Percentiles rank a stretch among this genome's conserved stretches.
Conservation (phyloP, 2,113 vertebrate species). For the Psettodes erumei region DNA sequence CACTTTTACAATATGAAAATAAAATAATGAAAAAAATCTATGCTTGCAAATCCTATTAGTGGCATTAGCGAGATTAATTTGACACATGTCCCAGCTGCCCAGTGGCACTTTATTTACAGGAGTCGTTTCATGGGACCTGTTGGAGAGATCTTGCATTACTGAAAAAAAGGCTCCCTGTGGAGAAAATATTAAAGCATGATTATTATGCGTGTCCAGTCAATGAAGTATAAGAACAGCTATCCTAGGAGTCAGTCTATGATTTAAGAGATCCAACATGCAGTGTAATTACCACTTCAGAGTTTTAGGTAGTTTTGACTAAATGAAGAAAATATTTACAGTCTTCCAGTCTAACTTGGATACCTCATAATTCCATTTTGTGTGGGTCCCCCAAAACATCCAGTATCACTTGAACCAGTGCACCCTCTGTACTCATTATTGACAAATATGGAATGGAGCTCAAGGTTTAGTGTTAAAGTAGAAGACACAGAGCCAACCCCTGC, state of each 20-base stretch:
- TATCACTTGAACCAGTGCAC: neutral
- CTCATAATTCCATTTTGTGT: too few relatives aligned
- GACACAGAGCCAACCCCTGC: neutral
- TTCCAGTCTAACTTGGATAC: too few relatives aligned
- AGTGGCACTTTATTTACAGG: constrained; percentile 3
- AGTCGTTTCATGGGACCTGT: too few relatives aligned
- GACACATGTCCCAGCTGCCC: constrained; percentile 12
- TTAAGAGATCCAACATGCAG: neutral
- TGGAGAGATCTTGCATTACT: too few relatives aligned
- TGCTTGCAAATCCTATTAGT: neutral
- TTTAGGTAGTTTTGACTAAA: too few relatives aligned
- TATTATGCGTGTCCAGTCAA: constrained; percentile 22
- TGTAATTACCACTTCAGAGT: neutral
- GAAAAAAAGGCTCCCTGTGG: too few relatives aligned
- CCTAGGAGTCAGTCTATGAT: neutral
- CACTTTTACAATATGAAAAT: constrained; percentile 14
- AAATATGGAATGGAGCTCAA: neutral
- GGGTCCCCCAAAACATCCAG: too few relatives aligned
- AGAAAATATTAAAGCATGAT: too few relatives aligned
- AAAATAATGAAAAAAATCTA: too few relatives aligned
- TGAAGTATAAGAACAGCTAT: neutral
- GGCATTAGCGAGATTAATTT: constrained; percentile 35
- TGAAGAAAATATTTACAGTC: too few relatives aligned
- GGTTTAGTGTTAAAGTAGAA: neutral
- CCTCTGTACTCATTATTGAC: neutral